Evolutionary conservation across 2,113 vertebrate genomes (phyloP).

Genomic region (Hemichromis elongatus): DNA sequence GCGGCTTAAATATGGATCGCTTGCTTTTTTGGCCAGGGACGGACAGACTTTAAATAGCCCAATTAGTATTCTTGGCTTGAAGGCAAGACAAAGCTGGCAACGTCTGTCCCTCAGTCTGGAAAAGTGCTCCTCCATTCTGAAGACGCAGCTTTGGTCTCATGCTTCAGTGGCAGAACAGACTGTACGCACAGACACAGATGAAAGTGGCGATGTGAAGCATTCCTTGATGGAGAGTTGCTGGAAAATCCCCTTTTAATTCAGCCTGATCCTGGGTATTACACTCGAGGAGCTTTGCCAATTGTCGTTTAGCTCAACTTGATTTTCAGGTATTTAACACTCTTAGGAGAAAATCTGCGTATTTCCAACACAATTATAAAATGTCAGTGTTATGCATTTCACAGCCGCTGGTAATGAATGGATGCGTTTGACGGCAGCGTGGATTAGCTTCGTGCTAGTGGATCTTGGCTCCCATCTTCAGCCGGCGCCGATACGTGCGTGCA

Average conservation of each 20-base stretch:
- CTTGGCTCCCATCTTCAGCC: neutral
- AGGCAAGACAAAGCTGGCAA: constrained; percentile 51
- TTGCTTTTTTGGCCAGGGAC: constrained; percentile 18
- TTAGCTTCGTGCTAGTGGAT: neutral
- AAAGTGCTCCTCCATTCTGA: constrained; percentile 3
- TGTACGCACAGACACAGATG: constrained; percentile 2
- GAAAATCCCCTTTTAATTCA: constrained; percentile 51
- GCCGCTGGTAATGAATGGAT: neutral
- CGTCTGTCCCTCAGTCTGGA: constrained; percentile 51
- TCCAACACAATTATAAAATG: constrained; percentile 10
- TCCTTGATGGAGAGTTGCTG: constrained; percentile 3
- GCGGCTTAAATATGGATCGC: constrained; percentile 27
- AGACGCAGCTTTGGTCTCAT: constrained; percentile 3
- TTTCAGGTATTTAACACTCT: constrained; percentile 38
- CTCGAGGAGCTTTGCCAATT: constrained; percentile 24
- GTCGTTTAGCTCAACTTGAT: constrained; percentile 32
- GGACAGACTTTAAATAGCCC: constrained; percentile 48
- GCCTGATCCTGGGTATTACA: constrained; percentile 26
- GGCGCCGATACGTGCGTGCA: neutral
- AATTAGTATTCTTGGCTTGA: constrained; percentile 71
- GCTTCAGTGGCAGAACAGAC: neutral
- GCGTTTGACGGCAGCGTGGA: neutral
- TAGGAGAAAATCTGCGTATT: constrained; percentile 4
- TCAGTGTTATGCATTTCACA: neutral
- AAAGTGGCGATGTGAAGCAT: constrained; percentile 40